phyloP scores from a whole-genome alignment of 2,113 vertebrate genomes.

The Lonchura striata region DNA sequence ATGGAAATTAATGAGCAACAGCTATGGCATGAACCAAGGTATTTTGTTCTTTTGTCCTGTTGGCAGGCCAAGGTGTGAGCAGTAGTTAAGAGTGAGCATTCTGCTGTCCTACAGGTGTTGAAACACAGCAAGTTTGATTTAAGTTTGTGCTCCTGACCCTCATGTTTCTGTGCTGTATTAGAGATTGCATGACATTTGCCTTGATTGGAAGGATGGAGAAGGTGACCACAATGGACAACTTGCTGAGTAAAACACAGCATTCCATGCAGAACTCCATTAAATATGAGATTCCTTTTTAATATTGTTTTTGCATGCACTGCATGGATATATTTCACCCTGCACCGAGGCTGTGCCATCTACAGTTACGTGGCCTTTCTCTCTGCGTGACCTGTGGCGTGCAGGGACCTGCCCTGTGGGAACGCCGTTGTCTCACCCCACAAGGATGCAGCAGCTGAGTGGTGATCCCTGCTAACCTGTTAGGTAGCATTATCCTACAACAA shows the following conservation, averaged over 20 bases:
- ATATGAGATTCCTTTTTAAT: background rate
- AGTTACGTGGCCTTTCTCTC: background rate
- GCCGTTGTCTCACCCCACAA: accelerated
- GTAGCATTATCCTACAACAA: background rate
- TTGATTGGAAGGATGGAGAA: background rate
- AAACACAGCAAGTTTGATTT: background rate
- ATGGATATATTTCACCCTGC: too few relatives aligned
- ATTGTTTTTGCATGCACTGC: background rate
- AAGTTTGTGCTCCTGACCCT: background rate
- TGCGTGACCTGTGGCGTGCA: accelerated
- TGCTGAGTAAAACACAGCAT: background rate
- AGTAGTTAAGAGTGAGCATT: background rate
- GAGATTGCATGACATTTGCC: accelerated
- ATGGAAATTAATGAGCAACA: background rate
- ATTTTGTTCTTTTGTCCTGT: background rate
- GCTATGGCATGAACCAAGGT: background rate
- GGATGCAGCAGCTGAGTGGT: background rate
- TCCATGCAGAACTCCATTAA: background rate
- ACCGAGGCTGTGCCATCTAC: background rate
- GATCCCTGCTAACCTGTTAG: background rate
- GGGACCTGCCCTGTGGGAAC: background rate
- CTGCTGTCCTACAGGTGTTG: background rate
- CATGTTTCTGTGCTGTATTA: background rate
- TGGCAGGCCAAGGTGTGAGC: background rate
- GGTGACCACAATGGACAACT: background rate